Percentiles rank a stretch among this genome's conserved stretches.
Conservation (phyloP, 2,888 invertebrate genomes). For the Hirtodrosophila cameraria region DNA sequence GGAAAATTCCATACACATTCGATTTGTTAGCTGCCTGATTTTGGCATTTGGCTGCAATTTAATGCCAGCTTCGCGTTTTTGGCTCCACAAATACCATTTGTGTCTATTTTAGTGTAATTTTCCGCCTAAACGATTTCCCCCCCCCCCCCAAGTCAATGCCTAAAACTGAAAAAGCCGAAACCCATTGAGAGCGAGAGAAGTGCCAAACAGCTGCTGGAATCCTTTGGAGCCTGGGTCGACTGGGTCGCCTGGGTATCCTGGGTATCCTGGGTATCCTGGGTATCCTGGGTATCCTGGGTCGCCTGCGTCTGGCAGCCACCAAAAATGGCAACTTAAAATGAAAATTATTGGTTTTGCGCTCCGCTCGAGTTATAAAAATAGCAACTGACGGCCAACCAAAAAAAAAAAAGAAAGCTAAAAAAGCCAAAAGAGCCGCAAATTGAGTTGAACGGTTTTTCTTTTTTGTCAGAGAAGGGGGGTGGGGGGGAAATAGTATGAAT, state of each 20-base stretch:
- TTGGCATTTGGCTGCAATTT: constrained; percentile 48
- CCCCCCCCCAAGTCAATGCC: constrained; percentile 13
- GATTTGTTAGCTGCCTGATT: constrained; percentile 38
- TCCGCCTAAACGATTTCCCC: constrained; percentile 66
- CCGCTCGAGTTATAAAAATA: constrained; percentile 38
- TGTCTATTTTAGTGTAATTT: constrained; percentile 79
- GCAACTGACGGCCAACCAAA: constrained; percentile 32
- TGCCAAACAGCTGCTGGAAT: constrained; percentile 9
- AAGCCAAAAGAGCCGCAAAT: constrained; percentile 51
- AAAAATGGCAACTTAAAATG: constrained; percentile 65
- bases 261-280: constrained; percentile 46
- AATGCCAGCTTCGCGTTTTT: too few species aligned
- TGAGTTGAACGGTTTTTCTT: constrained; percentile 66
- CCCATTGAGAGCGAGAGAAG: constrained; percentile 4
- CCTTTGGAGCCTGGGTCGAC: constrained; percentile 19
- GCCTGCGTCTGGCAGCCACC: constrained; percentile 65
- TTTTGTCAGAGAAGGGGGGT: too few species aligned
- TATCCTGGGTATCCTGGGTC: constrained; percentile 32
- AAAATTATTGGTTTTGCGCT: constrained; percentile 68
- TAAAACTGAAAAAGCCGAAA: not conserved
- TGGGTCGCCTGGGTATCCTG: constrained; percentile 53
- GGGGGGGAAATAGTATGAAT: constrained; percentile 1
- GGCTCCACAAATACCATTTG: constrained; percentile 67
- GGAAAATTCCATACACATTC: too few species aligned
- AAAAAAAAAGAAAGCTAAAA: too few species aligned